These are phyloP conservation scores for Anarsia innoxiella DNA, from an alignment of 2,888 invertebrate species.

Conservation along the genomic window DNA sequence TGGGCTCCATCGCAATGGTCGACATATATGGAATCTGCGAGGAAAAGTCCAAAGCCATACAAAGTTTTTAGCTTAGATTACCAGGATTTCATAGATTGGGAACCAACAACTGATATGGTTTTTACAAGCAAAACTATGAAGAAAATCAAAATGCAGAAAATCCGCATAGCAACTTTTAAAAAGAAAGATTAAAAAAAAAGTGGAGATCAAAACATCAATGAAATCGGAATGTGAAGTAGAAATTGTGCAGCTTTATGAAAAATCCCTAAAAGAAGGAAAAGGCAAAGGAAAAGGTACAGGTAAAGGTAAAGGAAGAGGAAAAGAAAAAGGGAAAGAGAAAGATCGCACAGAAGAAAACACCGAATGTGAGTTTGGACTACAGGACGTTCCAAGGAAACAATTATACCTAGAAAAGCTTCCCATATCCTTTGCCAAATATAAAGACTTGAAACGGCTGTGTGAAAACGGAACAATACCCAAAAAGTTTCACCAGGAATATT, in stretches of 20 bases:
- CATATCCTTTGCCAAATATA: not conserved
- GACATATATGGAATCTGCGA: slow-evolving; percentile 8
- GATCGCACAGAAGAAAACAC: not conserved
- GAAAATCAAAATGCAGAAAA: slow-evolving; percentile 5
- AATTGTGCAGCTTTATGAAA: not conserved
- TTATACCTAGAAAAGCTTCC: not conserved
- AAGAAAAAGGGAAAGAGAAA: not conserved
- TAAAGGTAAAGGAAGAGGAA: not conserved
- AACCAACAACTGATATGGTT: slow-evolving; percentile 6
- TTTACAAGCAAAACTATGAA: slow-evolving; percentile 15
- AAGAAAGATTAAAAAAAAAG: not conserved
- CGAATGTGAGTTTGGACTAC: not conserved
- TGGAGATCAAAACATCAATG: not conserved
- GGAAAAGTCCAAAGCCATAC: slow-evolving; percentile 13
- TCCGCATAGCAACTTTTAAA: not conserved
- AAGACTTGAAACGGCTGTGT: not conserved
- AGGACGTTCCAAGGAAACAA: not conserved
- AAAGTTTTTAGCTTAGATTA: slow-evolving; percentile 18
- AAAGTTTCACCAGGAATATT: not conserved
- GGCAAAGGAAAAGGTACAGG: not conserved
- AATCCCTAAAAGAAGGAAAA: not conserved
- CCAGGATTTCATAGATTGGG: slow-evolving; percentile 13
- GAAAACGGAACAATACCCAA: not conserved
- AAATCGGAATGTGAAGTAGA: not conserved
- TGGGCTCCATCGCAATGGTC: slow-evolving; percentile 16